These are phyloP conservation scores for Enteromius paludinosus DNA, from an alignment of 2,797 vertebrate species.

Conservation along the genomic window DNA sequence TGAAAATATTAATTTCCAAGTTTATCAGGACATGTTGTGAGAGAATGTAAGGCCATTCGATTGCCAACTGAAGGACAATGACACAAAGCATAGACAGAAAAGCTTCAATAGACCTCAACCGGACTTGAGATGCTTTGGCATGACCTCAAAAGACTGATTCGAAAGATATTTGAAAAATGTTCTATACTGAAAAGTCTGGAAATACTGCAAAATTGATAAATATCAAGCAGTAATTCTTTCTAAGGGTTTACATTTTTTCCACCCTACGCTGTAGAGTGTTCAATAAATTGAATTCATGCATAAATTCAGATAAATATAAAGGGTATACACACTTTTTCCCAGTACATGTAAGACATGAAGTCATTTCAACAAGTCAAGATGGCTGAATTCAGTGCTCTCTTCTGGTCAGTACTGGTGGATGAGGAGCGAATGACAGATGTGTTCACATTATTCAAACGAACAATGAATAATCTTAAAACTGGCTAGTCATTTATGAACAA, in stretches of 20 bases:
- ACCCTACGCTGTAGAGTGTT: background rate
- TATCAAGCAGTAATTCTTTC: background rate
- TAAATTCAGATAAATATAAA: background rate
- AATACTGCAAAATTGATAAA: background rate
- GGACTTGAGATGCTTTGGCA: background rate
- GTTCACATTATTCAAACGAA: slow-evolving; percentile 10
- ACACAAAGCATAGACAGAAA: background rate
- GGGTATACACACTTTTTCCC: background rate
- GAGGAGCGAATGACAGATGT: background rate
- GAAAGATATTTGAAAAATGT: background rate
- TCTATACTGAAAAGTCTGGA: background rate
- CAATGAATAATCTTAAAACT: slow-evolving; percentile 14
- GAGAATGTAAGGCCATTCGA: background rate
- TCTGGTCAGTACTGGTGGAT: background rate
- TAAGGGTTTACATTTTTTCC: background rate
- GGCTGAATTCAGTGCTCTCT: background rate
- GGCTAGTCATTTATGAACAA: background rate
- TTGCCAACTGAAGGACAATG: background rate
- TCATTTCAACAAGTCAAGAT: slow-evolving; percentile 9
- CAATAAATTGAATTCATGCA: background rate
- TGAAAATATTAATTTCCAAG: background rate
- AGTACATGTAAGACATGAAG: background rate
- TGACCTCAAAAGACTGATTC: background rate
- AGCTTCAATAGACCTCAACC: background rate
- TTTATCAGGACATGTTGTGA: background rate